A percentile compares a stretch with the other conserved stretches of the same genome.
These are phyloP conservation scores for Mesocricetus auratus DNA, from an alignment of 2,113 vertebrate genomes.

Conservation along the genomic window DNA sequence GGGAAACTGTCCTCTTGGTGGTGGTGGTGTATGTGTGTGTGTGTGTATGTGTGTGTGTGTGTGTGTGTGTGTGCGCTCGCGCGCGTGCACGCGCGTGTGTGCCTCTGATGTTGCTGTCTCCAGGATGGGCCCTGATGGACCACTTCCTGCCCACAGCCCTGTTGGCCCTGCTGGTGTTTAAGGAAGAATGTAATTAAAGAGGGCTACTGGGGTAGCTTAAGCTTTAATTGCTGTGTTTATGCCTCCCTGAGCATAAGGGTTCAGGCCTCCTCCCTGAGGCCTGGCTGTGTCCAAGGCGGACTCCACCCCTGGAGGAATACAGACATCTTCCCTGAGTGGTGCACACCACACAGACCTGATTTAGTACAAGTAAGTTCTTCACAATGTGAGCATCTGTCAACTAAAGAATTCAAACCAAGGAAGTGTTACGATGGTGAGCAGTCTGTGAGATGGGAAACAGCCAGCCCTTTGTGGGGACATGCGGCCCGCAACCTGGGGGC, in stretches of 20 bases:
- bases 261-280: neutral
- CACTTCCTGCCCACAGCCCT: neutral
- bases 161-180: neutral
- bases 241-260: neutral
- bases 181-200: constrained; percentile 29
- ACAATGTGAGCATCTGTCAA: neutral
- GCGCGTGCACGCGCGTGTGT: too few relatives aligned
- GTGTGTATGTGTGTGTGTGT: neutral
- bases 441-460: neutral
- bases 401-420: neutral
- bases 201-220: neutral
- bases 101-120: neutral
- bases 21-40: neutral
- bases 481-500: neutral
- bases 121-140: neutral
- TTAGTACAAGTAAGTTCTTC: neutral
- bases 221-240: neutral
- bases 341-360: neutral
- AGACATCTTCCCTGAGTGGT: neutral
- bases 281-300: neutral
- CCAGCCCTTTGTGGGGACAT: neutral
- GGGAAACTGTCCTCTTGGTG: neutral
- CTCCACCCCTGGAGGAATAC: neutral
- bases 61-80: neutral
- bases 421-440: neutral